These are phyloP conservation scores for Lottia gigantea DNA, from an alignment of 2,888 invertebrate species.

Conservation along the genomic window DNA sequence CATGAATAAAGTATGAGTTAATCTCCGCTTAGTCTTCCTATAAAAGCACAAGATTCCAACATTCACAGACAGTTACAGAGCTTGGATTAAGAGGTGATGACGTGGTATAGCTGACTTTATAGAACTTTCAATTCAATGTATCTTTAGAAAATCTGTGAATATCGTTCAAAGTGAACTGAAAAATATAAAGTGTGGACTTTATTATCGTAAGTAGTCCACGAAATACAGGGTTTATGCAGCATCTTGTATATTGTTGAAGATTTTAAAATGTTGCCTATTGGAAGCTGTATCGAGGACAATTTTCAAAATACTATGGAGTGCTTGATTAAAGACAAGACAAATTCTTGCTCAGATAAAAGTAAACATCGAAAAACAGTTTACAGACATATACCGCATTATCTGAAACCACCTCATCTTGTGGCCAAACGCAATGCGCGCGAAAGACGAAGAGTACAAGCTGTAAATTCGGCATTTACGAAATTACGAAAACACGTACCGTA, in stretches of 20 bases:
- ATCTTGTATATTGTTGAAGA: too few relatives aligned
- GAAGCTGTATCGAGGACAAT: background rate
- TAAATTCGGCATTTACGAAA: constrained; percentile 75
- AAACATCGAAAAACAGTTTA: constrained; percentile 40
- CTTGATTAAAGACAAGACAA: background rate
- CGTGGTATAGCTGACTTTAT: too few relatives aligned
- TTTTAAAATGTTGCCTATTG: background rate
- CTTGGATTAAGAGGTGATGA: too few relatives aligned
- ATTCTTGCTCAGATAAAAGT: background rate
- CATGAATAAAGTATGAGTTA: constrained; percentile 8
- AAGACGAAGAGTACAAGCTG: constrained; percentile 75
- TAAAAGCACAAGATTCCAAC: background rate
- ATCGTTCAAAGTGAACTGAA: too few relatives aligned
- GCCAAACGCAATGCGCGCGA: constrained; percentile 75
- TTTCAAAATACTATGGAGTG: background rate
- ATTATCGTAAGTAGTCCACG: too few relatives aligned
- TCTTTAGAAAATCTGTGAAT: too few relatives aligned
- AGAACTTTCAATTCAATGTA: too few relatives aligned
- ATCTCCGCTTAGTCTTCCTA: background rate
- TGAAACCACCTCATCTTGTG: constrained; percentile 74
- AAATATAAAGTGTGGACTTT: too few relatives aligned
- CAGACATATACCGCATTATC: constrained; percentile 68
- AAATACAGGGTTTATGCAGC: too few relatives aligned
- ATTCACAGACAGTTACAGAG: background rate
- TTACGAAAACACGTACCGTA: constrained; percentile 74